Base-by-base conservation (phyloP, 2,888 invertebrate species). In the Cheilosia vernalis region DNA sequence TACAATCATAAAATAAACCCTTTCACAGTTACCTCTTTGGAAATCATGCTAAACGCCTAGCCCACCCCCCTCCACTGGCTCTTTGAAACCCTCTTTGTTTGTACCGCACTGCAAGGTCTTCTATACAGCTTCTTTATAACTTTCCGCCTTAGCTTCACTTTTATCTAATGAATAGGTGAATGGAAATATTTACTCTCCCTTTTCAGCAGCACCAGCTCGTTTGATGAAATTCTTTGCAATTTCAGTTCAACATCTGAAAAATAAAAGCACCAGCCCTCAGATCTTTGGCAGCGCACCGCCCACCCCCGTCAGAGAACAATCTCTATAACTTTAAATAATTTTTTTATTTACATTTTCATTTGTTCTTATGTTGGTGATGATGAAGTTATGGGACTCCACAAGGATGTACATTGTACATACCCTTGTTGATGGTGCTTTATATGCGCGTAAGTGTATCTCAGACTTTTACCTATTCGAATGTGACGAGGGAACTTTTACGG, bases 331-430 rank as follows among this genome's bases (percentile, higher is more conserved):
- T 79, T 56, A 60, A 79, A 72, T 79, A 66, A 72, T 70, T 84
- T 84, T 64, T 61, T 77, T 81, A 81, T 85, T 81, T 77, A 77
- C 66, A 72, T 85, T 85, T 81, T 72, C 72, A 85, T 81, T 81
- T 76, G 61, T 76, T 81, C 76, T 61, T 66, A 67, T 64, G 69
- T 58, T 47, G 61, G 73, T 44, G 53, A 47, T 72, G 72, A 72
- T 85, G 66, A 76, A 61, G 61, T 72, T 79, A 64, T 44, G 64
- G 30, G 21, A 63, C 9, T 73, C n/a, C 27, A 27, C 10, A 6
- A 9, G 27, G 27, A 7, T 51, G 53, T 53, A 53, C 17, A 19
- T 21, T 51, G 53, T 53, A 53, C 17, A 19, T 21, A 30, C 53
- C n/a, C 33, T 33, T 58, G 47, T 37, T 37, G 56, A 47, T 51